These are phyloP conservation scores for Sylvia atricapilla DNA, from an alignment of 2,113 vertebrate genomes.

Conservation along the genomic window DNA sequence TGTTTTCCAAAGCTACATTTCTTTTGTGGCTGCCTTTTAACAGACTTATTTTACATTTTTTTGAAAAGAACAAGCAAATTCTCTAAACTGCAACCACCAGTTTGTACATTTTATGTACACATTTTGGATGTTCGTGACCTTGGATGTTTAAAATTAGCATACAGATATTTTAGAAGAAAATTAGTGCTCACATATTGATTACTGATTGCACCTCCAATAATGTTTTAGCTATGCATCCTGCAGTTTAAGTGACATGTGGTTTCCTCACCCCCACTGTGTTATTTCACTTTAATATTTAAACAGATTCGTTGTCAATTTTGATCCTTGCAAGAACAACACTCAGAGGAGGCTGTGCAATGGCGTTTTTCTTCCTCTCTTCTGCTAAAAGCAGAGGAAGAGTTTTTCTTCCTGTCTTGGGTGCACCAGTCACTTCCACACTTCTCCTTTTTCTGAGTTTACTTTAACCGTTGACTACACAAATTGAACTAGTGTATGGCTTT, in stretches of 20 bases:
- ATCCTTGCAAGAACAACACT: not conserved
- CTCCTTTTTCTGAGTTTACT: not conserved
- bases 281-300: not conserved
- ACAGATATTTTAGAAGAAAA: not conserved
- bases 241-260: not conserved
- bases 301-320: not conserved
- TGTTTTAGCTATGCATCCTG: not conserved
- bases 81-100: not conserved
- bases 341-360: not conserved
- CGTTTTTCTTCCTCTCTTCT: not conserved
- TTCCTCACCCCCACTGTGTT: not conserved
- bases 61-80: not conserved
- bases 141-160: not conserved
- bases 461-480: not conserved
- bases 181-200: not conserved
- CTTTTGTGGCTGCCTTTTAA: not conserved
- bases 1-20: not conserved
- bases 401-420: conserved; percentile 2
- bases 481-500: not conserved
- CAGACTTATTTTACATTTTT: not conserved
- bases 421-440: not conserved
- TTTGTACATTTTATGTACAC: not conserved
- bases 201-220: not conserved
- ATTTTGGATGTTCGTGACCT: not conserved
- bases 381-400: not conserved